phyloP scores from a whole-genome alignment of 1,140 invertebrate genomes.

The Drosophila micromelanica region DNA sequence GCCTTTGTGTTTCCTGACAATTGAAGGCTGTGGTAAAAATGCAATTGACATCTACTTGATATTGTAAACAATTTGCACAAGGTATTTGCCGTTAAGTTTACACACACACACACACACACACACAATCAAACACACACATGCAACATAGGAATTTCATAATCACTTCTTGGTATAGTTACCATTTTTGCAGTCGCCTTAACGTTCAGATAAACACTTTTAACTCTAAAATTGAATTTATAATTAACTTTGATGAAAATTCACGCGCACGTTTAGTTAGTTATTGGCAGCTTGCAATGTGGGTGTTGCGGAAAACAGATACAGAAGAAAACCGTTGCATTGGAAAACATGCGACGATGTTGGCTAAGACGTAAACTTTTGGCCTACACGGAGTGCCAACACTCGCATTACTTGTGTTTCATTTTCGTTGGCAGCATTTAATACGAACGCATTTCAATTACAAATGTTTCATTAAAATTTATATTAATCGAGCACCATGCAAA shows the following conservation, averaged over 20 bases:
- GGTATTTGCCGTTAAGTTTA: slow-evolving; percentile 1
- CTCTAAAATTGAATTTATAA: slow-evolving; percentile 9
- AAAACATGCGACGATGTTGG: slow-evolving; percentile 61
- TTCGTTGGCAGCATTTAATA: slow-evolving; percentile 9
- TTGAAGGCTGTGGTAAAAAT: slow-evolving; percentile 40
- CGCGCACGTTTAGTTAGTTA: slow-evolving; percentile 16
- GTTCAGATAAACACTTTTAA: slow-evolving; percentile 9
- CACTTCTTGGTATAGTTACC: slow-evolving; percentile 56
- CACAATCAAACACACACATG: background rate
- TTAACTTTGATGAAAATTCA: slow-evolving; percentile 7
- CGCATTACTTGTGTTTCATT: slow-evolving; percentile 42
- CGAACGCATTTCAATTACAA: slow-evolving; percentile 12
- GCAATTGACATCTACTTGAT: slow-evolving; percentile 49
- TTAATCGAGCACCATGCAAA: slow-evolving; percentile 22
- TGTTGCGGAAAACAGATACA: slow-evolving; percentile 79
- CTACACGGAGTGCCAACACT: slow-evolving; percentile 13
- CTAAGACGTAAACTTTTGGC: slow-evolving; percentile 36
- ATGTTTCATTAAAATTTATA: slow-evolving; percentile 12
- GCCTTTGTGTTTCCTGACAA: slow-evolving; percentile 28
- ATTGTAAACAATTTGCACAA: slow-evolving; percentile 50
- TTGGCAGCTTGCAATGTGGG: slow-evolving; percentile 41
- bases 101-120: slow-evolving; percentile 1
- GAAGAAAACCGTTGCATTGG: slow-evolving; percentile 78
- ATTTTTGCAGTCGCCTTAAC: slow-evolving; percentile 50
- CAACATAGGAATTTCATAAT: slow-evolving; percentile 65